A percentile compares a stretch with the other conserved stretches of the same genome.
These are phyloP conservation scores for Strix aluco DNA, from an alignment of 2,113 vertebrate species.

Conservation along the genomic window DNA sequence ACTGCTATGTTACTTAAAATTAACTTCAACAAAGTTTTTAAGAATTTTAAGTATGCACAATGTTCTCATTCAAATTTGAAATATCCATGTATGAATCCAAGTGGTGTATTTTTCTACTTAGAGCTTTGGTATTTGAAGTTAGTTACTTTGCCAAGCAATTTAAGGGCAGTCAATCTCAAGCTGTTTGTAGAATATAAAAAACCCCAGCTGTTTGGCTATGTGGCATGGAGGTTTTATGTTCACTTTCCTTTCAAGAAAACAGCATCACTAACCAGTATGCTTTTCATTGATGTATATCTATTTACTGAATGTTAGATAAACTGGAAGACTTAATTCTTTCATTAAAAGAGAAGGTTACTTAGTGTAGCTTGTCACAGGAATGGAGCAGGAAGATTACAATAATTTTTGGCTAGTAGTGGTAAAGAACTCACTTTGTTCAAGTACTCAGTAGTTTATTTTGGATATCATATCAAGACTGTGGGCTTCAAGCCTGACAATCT, in stretches of 20 bases:
- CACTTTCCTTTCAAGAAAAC: conserved; percentile 38
- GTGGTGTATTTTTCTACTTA: conserved; percentile 24
- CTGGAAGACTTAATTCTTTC: neutral
- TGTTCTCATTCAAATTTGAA: conserved; percentile 37
- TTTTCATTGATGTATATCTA: neutral
- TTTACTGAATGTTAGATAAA: neutral
- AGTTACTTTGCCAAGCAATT: conserved; percentile 61
- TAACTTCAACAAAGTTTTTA: neutral
- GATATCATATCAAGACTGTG: neutral
- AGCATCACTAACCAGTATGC: neutral
- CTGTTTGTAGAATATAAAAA: conserved; percentile 50
- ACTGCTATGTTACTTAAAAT: neutral
- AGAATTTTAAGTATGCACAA: neutral
- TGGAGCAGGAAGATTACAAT: neutral
- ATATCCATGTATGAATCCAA: neutral
- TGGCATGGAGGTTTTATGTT: neutral
- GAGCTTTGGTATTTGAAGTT: conserved; percentile 65
- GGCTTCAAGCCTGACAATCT: neutral
- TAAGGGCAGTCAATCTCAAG: conserved; percentile 55
- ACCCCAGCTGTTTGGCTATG: conserved; percentile 62
- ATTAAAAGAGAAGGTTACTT: neutral
- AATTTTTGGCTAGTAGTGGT: neutral
- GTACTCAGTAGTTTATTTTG: neutral
- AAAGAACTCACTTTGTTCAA: neutral
- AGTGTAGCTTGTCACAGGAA: neutral